These are phyloP conservation scores for Hycleus cichorii DNA, from an alignment of 1,140 invertebrate species.

Conservation along the genomic window DNA sequence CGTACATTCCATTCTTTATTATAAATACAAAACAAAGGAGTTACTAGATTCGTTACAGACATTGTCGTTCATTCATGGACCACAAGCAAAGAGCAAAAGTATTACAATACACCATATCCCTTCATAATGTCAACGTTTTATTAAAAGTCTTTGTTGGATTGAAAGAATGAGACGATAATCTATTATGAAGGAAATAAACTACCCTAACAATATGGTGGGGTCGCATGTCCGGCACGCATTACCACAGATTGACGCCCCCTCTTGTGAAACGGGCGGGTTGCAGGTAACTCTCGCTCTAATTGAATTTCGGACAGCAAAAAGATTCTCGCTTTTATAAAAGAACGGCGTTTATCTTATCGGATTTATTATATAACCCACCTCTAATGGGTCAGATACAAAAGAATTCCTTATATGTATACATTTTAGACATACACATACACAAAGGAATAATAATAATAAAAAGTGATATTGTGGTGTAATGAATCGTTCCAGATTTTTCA, in stretches of 20 bases:
- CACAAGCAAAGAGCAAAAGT: too few relatives aligned
- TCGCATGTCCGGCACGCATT: slow-evolving; percentile 12
- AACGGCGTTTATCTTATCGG: background rate
- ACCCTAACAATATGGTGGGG: slow-evolving; percentile 1
- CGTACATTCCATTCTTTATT: background rate
- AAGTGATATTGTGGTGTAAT: too few relatives aligned
- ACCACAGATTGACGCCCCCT: background rate
- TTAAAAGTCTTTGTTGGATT: slow-evolving; percentile 3
- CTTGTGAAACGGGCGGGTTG: background rate
- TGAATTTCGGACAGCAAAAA: slow-evolving; percentile 16
- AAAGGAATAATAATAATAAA: too few relatives aligned
- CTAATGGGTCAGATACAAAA: slow-evolving; percentile 16
- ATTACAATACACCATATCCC: too few relatives aligned
- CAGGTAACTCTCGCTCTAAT: slow-evolving; percentile 16
- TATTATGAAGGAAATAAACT: slow-evolving; percentile 8
- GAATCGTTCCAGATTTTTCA: too few relatives aligned
- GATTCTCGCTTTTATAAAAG: slow-evolving; percentile 2
- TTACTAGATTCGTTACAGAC: too few relatives aligned
- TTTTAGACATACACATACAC: too few relatives aligned
- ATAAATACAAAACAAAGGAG: too few relatives aligned
- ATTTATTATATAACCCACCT: background rate
- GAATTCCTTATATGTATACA: background rate
- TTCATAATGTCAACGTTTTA: background rate
- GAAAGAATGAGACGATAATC: slow-evolving; percentile 10
- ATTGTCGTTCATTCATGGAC: too few relatives aligned